Evolutionary conservation across 1,140 invertebrate genomes (phyloP), one percentile per base, ranked within the genome.

Genomic region (Drosophila arawakana): DNA sequence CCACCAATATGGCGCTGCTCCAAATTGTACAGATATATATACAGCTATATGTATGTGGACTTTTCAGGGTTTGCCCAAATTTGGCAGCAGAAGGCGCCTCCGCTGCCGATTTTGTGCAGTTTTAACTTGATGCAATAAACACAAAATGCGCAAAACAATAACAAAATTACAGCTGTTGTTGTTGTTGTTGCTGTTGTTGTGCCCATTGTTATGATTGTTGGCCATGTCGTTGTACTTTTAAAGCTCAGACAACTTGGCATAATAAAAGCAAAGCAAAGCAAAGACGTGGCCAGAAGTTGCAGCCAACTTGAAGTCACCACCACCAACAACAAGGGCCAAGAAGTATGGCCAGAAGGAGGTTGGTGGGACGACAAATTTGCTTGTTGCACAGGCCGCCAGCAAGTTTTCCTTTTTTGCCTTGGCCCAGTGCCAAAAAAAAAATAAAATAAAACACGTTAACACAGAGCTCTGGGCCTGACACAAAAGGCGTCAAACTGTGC

Each of bases 201-300:
- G 60, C 37, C 30, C 35, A 52, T 73, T 62, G 46, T 54, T 73
- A 47, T 62, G 49, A 58, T 76, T 84, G 78, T 69, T 72, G 59
- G 63, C 59, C 66, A 55, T 85, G 60, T 63, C 79, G 83, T 58
- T 80, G 72, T 69, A 72, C 63, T 74, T 80, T 66, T 76, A 80
- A 71, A 72, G 73, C 83, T 77, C 79, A 76, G 76, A 77, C 83
- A 86, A 76, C 74, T 83, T 88, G 76, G 80, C 76, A 86, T 71
- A 82, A 82, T 82, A 79, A 86, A 81, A 81, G 57, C 82, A 86
- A 81, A 58, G 58, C 78, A 66, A 60, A 2, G 1, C 18, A 21
- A 30, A 30, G 46, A 54, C 47, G 13, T 58, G 62, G 11, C 43
- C 50, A 54, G 63, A 80, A 76, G 71, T 55, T 76, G 77, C 77